Percentiles rank a stretch among this genome's conserved stretches.
These are phyloP conservation scores for Bombylius major DNA, from an alignment of 2,888 invertebrate genomes.

Conservation along the genomic window DNA sequence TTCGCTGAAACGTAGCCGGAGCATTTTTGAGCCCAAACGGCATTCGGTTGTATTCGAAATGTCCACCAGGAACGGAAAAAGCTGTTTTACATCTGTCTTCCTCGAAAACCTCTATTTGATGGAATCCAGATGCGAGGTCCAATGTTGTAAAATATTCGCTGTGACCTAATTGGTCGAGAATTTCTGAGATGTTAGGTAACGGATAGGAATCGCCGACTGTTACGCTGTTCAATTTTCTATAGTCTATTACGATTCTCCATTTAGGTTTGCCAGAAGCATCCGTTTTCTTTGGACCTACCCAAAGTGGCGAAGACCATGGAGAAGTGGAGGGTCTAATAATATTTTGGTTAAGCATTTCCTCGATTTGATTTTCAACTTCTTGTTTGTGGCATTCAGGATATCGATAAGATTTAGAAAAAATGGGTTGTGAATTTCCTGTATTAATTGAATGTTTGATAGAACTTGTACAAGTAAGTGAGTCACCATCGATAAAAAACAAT, in stretches of 20 bases:
- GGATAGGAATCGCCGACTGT: conserved; percentile 19
- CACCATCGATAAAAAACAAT: conserved; percentile 5
- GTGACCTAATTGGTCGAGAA: conserved; percentile 12
- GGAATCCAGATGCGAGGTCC: conserved; percentile 13
- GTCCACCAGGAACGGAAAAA: conserved; percentile 1
- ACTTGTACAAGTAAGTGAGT: conserved; percentile 3
- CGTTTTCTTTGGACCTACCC: conserved; percentile 14
- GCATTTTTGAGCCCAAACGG: conserved; percentile 10
- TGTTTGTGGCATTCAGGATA: conserved; percentile 7
- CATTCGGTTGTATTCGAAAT: conserved; percentile 9
- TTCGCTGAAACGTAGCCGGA: conserved; percentile 9
- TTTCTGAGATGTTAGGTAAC: conserved; percentile 12
- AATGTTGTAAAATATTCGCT: conserved; percentile 12
- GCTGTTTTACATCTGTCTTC: conserved; percentile 12
- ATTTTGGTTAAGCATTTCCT: not conserved
- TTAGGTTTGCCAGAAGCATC: conserved; percentile 13
- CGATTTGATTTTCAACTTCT: conserved; percentile 2
- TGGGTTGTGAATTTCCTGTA: conserved; percentile 2
- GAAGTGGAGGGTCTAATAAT: not conserved
- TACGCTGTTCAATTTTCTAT: conserved; percentile 12
- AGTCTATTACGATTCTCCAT: conserved; percentile 15
- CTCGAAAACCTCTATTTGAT: conserved; percentile 10
- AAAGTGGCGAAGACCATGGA: conserved; percentile 12
- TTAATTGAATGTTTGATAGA: conserved; percentile 2
- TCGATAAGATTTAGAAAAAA: conserved; percentile 5